These are phyloP conservation scores for Endotricha flammealis DNA, from an alignment of 2,888 invertebrate genomes.

Conservation along the genomic window DNA sequence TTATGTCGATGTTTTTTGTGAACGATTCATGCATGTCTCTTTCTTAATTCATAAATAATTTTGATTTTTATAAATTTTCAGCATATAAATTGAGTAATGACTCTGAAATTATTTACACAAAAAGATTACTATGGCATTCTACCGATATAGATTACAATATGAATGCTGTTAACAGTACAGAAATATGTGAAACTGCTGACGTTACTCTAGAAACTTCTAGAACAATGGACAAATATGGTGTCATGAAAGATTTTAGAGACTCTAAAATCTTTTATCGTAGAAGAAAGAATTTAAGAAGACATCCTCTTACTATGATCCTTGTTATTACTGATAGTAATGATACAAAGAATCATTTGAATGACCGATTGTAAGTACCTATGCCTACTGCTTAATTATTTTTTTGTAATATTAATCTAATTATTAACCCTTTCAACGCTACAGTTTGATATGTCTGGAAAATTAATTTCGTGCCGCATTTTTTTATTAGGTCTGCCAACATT, in stretches of 20 bases:
- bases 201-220: slow-evolving; percentile 1
- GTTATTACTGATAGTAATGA: slow-evolving; percentile 63
- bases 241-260: slow-evolving; percentile 43
- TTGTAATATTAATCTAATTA: too few relatives aligned
- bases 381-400: too few relatives aligned
- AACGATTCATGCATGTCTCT: too few relatives aligned
- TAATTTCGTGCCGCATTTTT: too few relatives aligned
- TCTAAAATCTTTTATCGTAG: slow-evolving; percentile 40
- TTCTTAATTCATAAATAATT: neutral
- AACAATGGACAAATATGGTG: slow-evolving; percentile 31
- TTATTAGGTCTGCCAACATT: too few relatives aligned
- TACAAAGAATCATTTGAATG: slow-evolving; percentile 53
- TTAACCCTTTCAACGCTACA: too few relatives aligned
- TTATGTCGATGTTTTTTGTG: too few relatives aligned
- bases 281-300: slow-evolving; percentile 43
- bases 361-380: slow-evolving; percentile 61
- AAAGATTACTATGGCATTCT: slow-evolving; percentile 42
- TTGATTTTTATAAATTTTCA: slow-evolving; percentile 9
- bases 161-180: too few relatives aligned
- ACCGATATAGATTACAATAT: slow-evolving; percentile 7
- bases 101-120: slow-evolving; percentile 41
- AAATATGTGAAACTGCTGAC: slow-evolving; percentile 4
- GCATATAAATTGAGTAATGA: slow-evolving; percentile 22
- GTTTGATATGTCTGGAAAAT: too few relatives aligned
- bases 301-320: slow-evolving; percentile 49